phyloP scores from a whole-genome alignment of 2,888 invertebrate genomes.

The Flabesymbios commensalis region DNA sequence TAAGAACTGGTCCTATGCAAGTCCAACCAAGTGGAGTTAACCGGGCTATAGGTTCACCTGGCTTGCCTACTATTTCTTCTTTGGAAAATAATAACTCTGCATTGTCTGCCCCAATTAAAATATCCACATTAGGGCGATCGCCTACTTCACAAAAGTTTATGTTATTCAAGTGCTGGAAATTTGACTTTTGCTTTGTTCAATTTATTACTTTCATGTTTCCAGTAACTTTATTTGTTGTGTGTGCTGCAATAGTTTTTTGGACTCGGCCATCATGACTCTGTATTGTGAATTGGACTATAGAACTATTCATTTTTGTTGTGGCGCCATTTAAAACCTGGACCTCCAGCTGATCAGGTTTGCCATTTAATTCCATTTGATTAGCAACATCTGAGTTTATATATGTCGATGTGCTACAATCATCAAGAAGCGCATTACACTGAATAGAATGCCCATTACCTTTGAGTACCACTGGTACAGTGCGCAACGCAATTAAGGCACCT shows the following conservation, averaged over 20 bases:
- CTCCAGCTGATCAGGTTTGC: background rate
- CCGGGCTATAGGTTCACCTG: conserved; percentile 24
- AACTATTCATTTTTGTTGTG: background rate
- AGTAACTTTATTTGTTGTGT: conserved; percentile 12
- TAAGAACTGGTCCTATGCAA: conserved; percentile 17
- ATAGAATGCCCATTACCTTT: background rate
- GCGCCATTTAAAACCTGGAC: conserved; percentile 14
- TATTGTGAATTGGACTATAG: conserved; percentile 11
- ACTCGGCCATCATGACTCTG: conserved; percentile 12
- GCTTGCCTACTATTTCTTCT: conserved; percentile 17
- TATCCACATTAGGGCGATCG: conserved; percentile 6
- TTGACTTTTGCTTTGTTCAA: background rate
- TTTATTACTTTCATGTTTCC: conserved; percentile 12
- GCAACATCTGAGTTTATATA: conserved; percentile 2
- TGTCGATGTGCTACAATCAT: conserved; percentile 3
- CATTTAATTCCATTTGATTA: background rate
- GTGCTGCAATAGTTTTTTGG: conserved; percentile 1
- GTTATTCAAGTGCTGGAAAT: conserved; percentile 11
- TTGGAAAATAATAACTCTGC: conserved; percentile 15
- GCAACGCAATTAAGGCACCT: background rate
- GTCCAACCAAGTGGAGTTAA: conserved; percentile 28
- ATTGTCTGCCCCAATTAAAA: conserved; percentile 31
- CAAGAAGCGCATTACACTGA: background rate
- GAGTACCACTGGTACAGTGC: conserved; percentile 1
- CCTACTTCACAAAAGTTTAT: conserved; percentile 6